Percentiles rank a stretch among this genome's conserved stretches.
These are phyloP conservation scores for Apteryx owenii DNA, from an alignment of 2,113 vertebrate genomes.

Conservation along the genomic window DNA sequence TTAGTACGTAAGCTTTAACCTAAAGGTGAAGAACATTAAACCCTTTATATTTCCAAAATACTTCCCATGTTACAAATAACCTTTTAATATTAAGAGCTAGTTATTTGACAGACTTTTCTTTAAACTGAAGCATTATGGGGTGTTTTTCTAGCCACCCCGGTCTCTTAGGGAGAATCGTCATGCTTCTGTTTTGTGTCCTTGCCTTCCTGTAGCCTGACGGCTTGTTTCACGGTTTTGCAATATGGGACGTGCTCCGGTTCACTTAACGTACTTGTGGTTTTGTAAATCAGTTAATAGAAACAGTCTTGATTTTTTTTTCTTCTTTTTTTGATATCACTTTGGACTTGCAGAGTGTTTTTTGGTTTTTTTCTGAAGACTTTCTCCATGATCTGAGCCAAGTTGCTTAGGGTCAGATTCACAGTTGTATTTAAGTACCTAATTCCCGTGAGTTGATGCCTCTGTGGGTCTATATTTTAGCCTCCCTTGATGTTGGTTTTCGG, in stretches of 20 bases:
- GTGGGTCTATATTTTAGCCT: neutral
- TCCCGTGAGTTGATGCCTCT: neutral
- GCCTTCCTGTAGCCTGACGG: neutral
- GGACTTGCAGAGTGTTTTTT: too few relatives aligned
- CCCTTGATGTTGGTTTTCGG: neutral
- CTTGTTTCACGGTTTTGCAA: neutral
- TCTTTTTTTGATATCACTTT: neutral
- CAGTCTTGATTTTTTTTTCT: neutral
- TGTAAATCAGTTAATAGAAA: slow-evolving; percentile 1
- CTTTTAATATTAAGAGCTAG: neutral
- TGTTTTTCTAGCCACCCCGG: neutral
- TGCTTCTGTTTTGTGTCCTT: neutral
- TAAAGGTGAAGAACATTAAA: neutral
- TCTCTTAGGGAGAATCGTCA: neutral
- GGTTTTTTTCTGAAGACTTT: neutral
- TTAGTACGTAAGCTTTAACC: neutral
- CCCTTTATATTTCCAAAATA: neutral
- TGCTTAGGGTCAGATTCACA: neutral
- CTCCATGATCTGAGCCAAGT: neutral
- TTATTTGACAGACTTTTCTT: neutral
- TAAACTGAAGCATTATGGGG: neutral
- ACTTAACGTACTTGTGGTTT: neutral
- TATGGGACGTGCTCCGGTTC: neutral
- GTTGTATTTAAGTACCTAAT: neutral
- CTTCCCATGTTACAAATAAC: neutral